Evolutionary conservation across 2,888 invertebrate genomes (phyloP).

Genomic region (Cephus pygmeus): DNA sequence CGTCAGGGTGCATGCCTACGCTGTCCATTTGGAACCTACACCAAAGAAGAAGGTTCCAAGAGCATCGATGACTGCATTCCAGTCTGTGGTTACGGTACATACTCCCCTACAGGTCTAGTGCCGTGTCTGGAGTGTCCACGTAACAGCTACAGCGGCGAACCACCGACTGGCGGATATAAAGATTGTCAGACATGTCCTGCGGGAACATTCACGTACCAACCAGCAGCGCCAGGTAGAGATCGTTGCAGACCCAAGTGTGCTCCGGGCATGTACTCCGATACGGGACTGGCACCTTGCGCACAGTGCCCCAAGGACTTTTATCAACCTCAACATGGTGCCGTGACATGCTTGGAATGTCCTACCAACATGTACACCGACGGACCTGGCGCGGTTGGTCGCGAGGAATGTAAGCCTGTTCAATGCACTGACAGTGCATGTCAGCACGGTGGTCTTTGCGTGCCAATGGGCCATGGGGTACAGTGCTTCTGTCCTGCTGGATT

Average conservation of each 20-base stretch:
- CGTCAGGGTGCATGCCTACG: slow-evolving; percentile 90
- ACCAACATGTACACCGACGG: slow-evolving; percentile 89
- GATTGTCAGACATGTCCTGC: slow-evolving; percentile 94
- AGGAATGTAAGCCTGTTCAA: slow-evolving; percentile 88
- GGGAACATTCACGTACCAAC: slow-evolving; percentile 90
- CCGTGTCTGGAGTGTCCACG: slow-evolving; percentile 94
- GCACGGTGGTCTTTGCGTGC: slow-evolving; percentile 90
- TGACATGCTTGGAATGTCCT: slow-evolving; percentile 89
- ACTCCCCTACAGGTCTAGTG: slow-evolving; percentile 92
- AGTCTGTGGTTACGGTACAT: slow-evolving; percentile 96
- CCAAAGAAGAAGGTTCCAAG: slow-evolving; percentile 90
- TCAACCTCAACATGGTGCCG: slow-evolving; percentile 86
- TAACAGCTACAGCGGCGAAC: slow-evolving; percentile 89
- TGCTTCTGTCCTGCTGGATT: slow-evolving; percentile 96
- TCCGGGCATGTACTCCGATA: slow-evolving; percentile 91
- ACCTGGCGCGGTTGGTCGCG: slow-evolving; percentile 82
- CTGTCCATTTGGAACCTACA: slow-evolving; percentile 94
- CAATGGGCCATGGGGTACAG: slow-evolving; percentile 88
- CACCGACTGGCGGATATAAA: slow-evolving; percentile 90
- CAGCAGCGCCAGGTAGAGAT: slow-evolving; percentile 86
- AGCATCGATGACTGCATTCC: slow-evolving; percentile 88
- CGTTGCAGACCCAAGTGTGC: slow-evolving; percentile 89
- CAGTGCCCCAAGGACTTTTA: slow-evolving; percentile 93
- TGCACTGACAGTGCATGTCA: slow-evolving; percentile 90
- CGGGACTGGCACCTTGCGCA: slow-evolving; percentile 93